These are phyloP conservation scores for Lithodes maja DNA, from an alignment of 2,888 invertebrate genomes.

Conservation along the genomic window DNA sequence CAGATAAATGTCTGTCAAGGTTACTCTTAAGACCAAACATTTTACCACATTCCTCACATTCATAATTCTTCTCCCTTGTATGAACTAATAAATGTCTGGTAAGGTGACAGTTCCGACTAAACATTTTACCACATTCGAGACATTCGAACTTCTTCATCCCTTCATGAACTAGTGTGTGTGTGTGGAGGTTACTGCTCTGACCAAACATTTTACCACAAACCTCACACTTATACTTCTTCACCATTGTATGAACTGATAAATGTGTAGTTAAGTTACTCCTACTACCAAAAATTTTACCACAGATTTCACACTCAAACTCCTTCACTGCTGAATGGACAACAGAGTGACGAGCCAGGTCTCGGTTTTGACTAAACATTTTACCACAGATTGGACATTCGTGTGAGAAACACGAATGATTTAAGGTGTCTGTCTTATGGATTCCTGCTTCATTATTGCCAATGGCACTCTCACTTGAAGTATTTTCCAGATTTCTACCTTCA, in stretches of 20 bases:
- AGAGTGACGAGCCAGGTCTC: not conserved
- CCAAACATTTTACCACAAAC: not conserved
- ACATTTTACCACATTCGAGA: not conserved
- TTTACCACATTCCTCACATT: not conserved
- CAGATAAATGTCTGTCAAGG: not conserved
- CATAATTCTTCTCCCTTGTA: not conserved
- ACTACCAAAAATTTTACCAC: not conserved
- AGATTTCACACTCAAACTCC: not conserved
- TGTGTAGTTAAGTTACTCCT: not conserved
- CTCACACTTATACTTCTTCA: not conserved
- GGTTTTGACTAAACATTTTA: not conserved
- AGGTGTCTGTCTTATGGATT: too few relatives aligned
- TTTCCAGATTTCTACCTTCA: too few relatives aligned
- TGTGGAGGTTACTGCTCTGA: not conserved
- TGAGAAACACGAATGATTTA: too few relatives aligned
- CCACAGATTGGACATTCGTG: not conserved
- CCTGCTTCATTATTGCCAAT: too few relatives aligned
- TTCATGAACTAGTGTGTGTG: not conserved
- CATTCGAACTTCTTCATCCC: not conserved
- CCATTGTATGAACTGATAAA: not conserved
- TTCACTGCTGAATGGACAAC: not conserved
- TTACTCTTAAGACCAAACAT: not conserved
- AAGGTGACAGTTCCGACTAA: not conserved
- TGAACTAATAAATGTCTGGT: not conserved
- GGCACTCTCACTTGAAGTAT: too few relatives aligned